Evolutionary conservation across 1,140 invertebrate genomes (phyloP).

Genomic region (Drosophila miranda): DNA sequence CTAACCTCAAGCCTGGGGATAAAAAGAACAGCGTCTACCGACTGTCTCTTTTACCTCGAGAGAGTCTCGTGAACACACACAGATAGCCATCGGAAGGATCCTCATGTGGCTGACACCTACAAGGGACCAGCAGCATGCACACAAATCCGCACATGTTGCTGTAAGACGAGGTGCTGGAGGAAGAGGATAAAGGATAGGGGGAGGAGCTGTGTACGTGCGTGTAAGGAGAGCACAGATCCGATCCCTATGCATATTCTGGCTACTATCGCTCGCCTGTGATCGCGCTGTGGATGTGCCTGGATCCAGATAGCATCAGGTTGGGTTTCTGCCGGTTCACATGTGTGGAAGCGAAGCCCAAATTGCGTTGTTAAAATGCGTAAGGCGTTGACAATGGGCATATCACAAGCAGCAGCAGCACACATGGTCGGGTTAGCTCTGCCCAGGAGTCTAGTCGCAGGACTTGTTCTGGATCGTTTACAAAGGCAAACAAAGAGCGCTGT

Average conservation of each 20-base stretch:
- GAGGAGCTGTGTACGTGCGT: slow-evolving; percentile 15
- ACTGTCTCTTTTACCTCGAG: slow-evolving; percentile 3
- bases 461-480: slow-evolving; percentile 50
- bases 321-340: slow-evolving; percentile 49
- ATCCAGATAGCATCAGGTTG: slow-evolving; percentile 65
- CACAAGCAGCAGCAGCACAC: slow-evolving; percentile 12
- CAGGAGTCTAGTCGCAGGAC: slow-evolving; percentile 8
- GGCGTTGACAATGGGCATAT: slow-evolving; percentile 70
- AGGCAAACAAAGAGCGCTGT: slow-evolving; percentile 51
- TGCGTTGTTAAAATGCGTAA: slow-evolving; percentile 75
- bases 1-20: slow-evolving; percentile 22
- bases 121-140: slow-evolving; percentile 7
- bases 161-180: slow-evolving; percentile 30
- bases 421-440: slow-evolving; percentile 12
- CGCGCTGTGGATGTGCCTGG: slow-evolving; percentile 34
- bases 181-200: slow-evolving; percentile 16
- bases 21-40: slow-evolving; percentile 3
- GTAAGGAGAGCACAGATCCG: slow-evolving; percentile 38
- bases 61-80: slow-evolving; percentile 21
- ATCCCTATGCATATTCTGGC: slow-evolving; percentile 24
- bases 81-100: slow-evolving; percentile 59
- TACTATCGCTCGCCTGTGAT: slow-evolving; percentile 34
- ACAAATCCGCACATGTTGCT: slow-evolving; percentile 67
- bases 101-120: slow-evolving; percentile 74
- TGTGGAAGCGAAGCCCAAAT: slow-evolving; percentile 62